Conservation (phyloP, 2,797 vertebrate species). For the Brachymystax lenok region DNA sequence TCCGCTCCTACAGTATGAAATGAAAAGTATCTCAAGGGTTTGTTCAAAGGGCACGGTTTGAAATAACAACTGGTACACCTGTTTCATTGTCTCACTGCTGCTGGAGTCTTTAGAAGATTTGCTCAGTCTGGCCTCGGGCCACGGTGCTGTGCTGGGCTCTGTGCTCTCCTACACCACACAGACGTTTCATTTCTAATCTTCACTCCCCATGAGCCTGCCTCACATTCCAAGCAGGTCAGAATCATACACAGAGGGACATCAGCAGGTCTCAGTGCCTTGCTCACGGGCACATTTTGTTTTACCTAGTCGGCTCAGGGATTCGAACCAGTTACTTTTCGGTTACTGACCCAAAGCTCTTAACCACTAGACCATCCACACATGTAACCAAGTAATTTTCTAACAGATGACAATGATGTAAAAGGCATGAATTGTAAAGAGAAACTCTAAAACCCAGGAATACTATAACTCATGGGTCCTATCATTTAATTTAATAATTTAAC, state of each 20-base stretch:
- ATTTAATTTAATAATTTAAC: neutral
- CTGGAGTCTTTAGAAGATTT: conserved; percentile 28
- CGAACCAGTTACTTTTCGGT: too few species aligned
- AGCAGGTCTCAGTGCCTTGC: neutral
- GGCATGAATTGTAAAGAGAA: neutral
- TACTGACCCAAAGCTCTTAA: too few species aligned
- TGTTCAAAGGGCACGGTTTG: conserved; percentile 14
- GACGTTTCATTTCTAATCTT: neutral
- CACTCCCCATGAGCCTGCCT: neutral
- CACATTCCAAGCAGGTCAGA: neutral
- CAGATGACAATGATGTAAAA: neutral
- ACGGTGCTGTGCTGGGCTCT: conserved; percentile 10
- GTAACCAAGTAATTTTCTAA: neutral
- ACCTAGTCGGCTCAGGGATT: too few species aligned
- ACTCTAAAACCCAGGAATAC: neutral
- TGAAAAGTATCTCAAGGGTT: neutral
- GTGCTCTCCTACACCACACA: neutral
- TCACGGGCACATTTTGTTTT: too few species aligned
- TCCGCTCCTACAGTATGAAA: conserved; percentile 10
- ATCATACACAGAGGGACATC: neutral
- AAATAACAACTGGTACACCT: conserved; percentile 37
- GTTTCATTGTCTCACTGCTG: conserved; percentile 49
- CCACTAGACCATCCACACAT: too few species aligned
- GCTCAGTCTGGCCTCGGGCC: conserved; percentile 24
- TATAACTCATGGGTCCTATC: neutral